These are phyloP conservation scores for Cygnus buccinator DNA, from an alignment of 2,113 vertebrate species.

Conservation along the genomic window DNA sequence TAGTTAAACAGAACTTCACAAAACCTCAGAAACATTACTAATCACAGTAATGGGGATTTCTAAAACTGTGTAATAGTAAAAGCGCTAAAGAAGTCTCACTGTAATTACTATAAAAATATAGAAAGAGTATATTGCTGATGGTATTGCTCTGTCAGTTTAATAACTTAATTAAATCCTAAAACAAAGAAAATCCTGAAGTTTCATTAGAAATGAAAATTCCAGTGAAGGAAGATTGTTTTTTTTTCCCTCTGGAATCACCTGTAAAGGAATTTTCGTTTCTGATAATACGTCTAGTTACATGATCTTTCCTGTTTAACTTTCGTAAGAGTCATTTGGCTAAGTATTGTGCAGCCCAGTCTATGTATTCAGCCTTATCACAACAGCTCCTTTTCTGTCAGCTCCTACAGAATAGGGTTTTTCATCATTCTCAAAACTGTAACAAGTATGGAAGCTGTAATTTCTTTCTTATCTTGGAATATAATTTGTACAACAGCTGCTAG, in stretches of 20 bases:
- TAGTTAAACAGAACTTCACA: not conserved
- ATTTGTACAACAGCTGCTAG: conserved; percentile 72
- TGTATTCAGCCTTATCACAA: not conserved
- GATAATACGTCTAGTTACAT: not conserved
- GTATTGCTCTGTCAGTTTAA: not conserved
- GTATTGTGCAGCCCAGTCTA: not conserved
- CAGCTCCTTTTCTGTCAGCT: not conserved
- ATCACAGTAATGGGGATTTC: not conserved
- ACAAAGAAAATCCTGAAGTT: not conserved
- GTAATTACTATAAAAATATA: not conserved
- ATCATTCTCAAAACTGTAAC: not conserved
- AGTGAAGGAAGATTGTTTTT: not conserved
- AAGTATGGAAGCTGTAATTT: conserved; percentile 22
- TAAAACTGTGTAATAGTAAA: not conserved
- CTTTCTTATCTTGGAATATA: conserved; percentile 42
- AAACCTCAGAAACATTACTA: not conserved
- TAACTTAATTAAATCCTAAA: not conserved
- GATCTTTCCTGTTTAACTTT: not conserved
- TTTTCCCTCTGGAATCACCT: not conserved
- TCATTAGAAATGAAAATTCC: not conserved
- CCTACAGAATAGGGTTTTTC: not conserved
- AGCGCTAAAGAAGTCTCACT: not conserved
- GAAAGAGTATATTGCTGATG: not conserved
- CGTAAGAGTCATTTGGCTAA: not conserved
- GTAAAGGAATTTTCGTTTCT: not conserved